Conservation (phyloP, 2,888 invertebrate species). For the Philopedon plagiatum region DNA sequence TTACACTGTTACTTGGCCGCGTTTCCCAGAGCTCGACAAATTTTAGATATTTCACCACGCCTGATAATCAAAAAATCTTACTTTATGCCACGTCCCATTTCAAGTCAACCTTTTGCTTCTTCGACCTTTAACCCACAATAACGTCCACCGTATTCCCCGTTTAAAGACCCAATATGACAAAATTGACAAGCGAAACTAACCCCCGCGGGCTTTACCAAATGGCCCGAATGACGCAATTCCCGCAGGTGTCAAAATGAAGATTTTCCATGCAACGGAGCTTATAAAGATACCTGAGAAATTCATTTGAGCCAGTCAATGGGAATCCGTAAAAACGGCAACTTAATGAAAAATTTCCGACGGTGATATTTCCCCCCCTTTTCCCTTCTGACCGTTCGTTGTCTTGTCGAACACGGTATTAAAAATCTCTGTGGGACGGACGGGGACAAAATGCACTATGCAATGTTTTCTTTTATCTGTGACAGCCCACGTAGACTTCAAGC, state of each 20-base stretch:
- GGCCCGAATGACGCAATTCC: constrained; percentile 37
- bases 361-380: constrained; percentile 27
- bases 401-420: constrained; percentile 38
- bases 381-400: constrained; percentile 26
- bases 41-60: too few relatives aligned
- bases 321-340: constrained; percentile 34
- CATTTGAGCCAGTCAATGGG: constrained; percentile 37
- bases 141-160: neutral
- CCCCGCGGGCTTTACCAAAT: constrained; percentile 31
- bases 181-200: constrained; percentile 40
- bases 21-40: too few relatives aligned
- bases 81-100: too few relatives aligned
- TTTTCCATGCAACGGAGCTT: constrained; percentile 31
- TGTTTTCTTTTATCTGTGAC: too few relatives aligned
- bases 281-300: constrained; percentile 36
- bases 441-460: constrained; percentile 11
- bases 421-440: neutral
- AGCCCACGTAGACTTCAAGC: too few relatives aligned
- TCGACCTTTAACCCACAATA: neutral
- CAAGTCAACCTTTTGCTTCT: neutral
- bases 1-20: too few relatives aligned
- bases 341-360: constrained; percentile 38
- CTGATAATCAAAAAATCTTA: too few relatives aligned
- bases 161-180: constrained; percentile 8
- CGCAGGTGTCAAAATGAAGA: constrained; percentile 41